Percentiles rank a stretch among this genome's conserved stretches.
phyloP scores from a whole-genome alignment of 2,888 invertebrate species.

The Neoascia interrupta region DNA sequence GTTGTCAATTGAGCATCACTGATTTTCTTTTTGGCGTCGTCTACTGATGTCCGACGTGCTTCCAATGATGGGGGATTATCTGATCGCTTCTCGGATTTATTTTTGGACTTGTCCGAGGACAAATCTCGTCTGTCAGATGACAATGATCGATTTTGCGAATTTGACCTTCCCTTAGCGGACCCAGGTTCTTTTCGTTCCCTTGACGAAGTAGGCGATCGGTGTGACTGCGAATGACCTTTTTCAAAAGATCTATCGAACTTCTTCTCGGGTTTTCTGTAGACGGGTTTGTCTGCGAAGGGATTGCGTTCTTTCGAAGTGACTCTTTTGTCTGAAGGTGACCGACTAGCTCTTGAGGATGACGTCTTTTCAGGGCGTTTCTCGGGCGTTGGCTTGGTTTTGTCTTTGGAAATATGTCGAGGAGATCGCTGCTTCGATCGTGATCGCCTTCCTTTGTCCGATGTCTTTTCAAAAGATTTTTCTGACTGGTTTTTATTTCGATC shows the following conservation, averaged over 20 bases:
- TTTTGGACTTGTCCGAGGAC: background rate
- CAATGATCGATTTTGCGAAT: conserved; percentile 20
- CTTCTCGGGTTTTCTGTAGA: conserved; percentile 1
- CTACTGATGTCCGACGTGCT: background rate
- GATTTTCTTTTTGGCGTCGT: conserved; percentile 1
- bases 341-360: conserved; percentile 10
- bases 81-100: background rate
- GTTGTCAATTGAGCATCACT: background rate
- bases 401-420: conserved; percentile 1
- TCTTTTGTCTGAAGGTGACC: conserved; percentile 5
- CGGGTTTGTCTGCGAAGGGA: no score
- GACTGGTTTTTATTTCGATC: conserved; percentile 6
- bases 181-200: background rate
- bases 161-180: background rate
- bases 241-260: background rate
- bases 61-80: background rate
- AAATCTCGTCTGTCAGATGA: conserved; percentile 12
- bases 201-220: background rate
- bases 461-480: background rate
- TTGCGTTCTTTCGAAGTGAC: conserved; percentile 2
- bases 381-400: background rate
- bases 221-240: no score
- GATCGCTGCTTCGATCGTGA: conserved; percentile 29
- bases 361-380: conserved; percentile 1
- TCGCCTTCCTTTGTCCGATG: conserved; percentile 23